A percentile compares a stretch with the other conserved stretches of the same genome.
phyloP scores from a whole-genome alignment of 2,113 vertebrate genomes.

The Zosterops borbonicus region DNA sequence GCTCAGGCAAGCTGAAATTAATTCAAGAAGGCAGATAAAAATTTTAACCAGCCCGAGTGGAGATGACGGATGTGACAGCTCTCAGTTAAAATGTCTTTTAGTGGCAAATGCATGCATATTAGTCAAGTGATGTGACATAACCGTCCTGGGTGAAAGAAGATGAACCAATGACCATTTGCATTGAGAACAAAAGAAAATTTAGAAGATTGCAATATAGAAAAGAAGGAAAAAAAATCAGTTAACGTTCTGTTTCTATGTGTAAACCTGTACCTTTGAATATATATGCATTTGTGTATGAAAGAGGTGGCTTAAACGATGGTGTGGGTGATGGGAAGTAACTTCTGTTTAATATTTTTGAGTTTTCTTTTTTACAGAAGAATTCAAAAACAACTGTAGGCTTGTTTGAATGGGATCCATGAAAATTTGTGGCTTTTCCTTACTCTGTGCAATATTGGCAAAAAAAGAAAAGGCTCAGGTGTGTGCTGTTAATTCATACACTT shows the following conservation, averaged over 20 bases:
- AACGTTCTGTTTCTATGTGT: background rate
- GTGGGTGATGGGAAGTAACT: background rate
- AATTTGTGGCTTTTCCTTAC: background rate
- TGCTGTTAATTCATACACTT: background rate
- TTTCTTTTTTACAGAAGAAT: background rate
- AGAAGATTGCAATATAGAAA: background rate
- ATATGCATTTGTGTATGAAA: accelerated
- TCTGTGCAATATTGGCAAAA: background rate
- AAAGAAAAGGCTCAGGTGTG: background rate
- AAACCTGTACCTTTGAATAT: background rate
- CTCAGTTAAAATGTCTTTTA: constrained; percentile 85
- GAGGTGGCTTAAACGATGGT: background rate
- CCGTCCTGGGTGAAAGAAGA: constrained; percentile 73
- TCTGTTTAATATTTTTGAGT: background rate
- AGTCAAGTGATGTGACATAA: constrained; percentile 82
- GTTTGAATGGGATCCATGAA: background rate
- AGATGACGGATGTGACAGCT: constrained; percentile 85
- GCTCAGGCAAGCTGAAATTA: constrained; percentile 84
- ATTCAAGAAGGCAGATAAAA: constrained; percentile 85
- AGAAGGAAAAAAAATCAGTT: background rate
- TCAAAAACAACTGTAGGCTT: background rate
- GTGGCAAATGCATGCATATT: constrained; percentile 80
- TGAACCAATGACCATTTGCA: constrained; percentile 79
- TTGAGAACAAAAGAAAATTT: constrained; percentile 79
- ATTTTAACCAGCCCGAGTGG: constrained; percentile 79